Conservation (phyloP, 2,113 vertebrate genomes). For the Ellobius talpinus region DNA sequence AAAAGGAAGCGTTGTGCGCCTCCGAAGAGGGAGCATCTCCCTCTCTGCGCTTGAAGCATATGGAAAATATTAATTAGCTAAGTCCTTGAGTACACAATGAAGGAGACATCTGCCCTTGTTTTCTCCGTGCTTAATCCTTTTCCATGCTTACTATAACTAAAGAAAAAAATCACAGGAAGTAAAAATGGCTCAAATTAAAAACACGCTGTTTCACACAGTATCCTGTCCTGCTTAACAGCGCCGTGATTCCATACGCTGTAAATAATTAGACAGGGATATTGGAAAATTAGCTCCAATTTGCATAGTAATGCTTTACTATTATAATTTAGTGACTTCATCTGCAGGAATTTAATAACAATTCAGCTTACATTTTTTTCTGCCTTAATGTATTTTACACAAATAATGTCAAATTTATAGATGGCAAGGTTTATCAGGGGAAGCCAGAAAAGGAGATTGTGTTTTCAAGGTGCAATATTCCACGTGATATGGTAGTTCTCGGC, state of each 20-base stretch:
- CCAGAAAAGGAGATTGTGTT: slow-evolving; percentile 70
- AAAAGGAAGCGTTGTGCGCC: slow-evolving; percentile 49
- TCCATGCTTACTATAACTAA: slow-evolving; percentile 63
- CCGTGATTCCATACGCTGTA: slow-evolving; percentile 75
- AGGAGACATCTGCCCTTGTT: slow-evolving; percentile 70
- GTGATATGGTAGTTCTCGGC: slow-evolving; percentile 77
- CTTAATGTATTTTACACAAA: slow-evolving; percentile 83
- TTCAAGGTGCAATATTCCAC: slow-evolving; percentile 66
- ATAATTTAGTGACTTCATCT: slow-evolving; percentile 84
- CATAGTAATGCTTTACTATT: slow-evolving; percentile 82
- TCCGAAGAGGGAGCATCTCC: slow-evolving; percentile 54
- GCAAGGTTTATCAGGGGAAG: slow-evolving; percentile 61
- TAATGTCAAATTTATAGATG: slow-evolving; percentile 70
- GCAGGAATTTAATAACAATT: slow-evolving; percentile 83
- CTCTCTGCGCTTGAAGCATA: slow-evolving; percentile 65
- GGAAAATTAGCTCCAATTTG: slow-evolving; percentile 85
- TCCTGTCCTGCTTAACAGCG: slow-evolving; percentile 56
- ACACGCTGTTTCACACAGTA: slow-evolving; percentile 68
- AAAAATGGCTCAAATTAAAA: slow-evolving; percentile 78
- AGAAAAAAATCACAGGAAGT: slow-evolving; percentile 71
- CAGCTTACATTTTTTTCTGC: slow-evolving; percentile 72
- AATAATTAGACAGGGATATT: slow-evolving; percentile 80
- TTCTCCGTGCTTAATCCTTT: slow-evolving; percentile 76
- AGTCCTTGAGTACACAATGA: slow-evolving; percentile 67
- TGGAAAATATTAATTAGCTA: slow-evolving; percentile 79